phyloP scores from a whole-genome alignment of 64 coral and sea anemone genomes.

The Montipora sp. region DNA sequence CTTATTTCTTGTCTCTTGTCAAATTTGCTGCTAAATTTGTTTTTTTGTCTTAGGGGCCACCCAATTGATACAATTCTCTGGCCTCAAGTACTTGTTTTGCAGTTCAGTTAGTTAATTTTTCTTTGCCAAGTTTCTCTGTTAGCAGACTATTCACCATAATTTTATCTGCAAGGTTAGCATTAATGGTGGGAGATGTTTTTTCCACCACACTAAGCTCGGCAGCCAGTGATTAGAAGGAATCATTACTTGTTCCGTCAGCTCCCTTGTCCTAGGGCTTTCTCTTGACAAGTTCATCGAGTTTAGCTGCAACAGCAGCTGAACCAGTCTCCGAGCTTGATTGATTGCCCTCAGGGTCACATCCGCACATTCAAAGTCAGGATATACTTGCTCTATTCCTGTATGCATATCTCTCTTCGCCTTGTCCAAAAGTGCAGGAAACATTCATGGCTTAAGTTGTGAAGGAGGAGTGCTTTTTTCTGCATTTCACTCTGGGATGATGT shows the following conservation, averaged over 20 bases:
- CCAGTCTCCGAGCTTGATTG: neutral
- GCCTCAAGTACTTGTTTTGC: constrained; percentile 51
- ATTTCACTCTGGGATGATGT: neutral
- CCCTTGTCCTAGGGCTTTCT: neutral
- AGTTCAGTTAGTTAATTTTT: constrained; percentile 7
- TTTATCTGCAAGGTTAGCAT: constrained; percentile 17
- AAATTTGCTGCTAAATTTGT: no score
- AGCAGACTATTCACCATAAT: constrained; percentile 22
- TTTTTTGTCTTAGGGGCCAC: no score
- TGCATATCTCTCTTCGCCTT: neutral
- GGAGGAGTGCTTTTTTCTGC: neutral
- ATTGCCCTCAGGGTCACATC: constrained; percentile 2
- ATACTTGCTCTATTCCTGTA: neutral
- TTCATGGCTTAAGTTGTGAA: neutral
- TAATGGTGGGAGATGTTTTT: constrained; percentile 37
- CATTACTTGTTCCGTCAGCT: neutral
- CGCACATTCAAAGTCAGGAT: neutral
- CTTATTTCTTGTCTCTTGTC: no score
- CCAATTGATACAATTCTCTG: constrained; percentile 58
- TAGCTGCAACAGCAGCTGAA: neutral
- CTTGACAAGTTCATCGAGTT: neutral
- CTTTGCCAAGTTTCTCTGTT: constrained; percentile 22
- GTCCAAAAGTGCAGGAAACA: neutral
- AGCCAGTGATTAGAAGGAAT: constrained; percentile 26
- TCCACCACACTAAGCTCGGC: constrained; percentile 22